Base-by-base conservation (phyloP, 1,140 invertebrate species). In the Drosophila pruinosa region DNA sequence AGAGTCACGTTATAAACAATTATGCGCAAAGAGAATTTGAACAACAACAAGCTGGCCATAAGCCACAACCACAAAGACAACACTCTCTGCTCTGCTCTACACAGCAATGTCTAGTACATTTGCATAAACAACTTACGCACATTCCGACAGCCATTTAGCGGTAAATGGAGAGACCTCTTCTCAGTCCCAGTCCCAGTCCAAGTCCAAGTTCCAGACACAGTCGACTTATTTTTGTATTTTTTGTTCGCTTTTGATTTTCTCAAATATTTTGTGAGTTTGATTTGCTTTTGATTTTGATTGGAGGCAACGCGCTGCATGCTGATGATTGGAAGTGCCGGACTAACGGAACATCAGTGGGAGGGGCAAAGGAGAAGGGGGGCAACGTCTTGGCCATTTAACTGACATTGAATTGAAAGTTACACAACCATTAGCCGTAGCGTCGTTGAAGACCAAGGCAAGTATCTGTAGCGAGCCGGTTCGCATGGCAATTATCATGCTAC, bases 381-480 rank as follows among this genome's bases (percentile, higher is more conserved):
- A 26, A 24, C 8, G 48, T 39, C 10, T 57, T 65, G 50, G 50
- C 24, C 69, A 24, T 61, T 75, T 36, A 62, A 77, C 82, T 88
- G 82, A 88, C 82, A 88, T 88, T 88, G 82, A 88, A 88, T 88
- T 88, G 83, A 78, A 67, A 78, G 82, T 86, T 86, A 86, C 82
- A 88, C 82, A 86, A 86, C 67, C 71, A 56, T 58, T 58, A 73
- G 71, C 43, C 24, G 54, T 15, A n/a, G n/a, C 19, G 64, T 43
- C 31, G 15, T 47, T 57, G 28, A 24, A 26, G 48, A 70, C 47
- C 77, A 85, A 86, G 74, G 73, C 77, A 85, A 85, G 86, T 80
- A 80, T 86, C 77, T 77, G 68, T 47, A 69, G 70, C 64, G 70
- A 81, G 47, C 77, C 70, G 78, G 78, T 86, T 82, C 70, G 77